Evolutionary conservation across 2,113 vertebrate species (phyloP), one percentile per base, ranked within the genome.

Genomic region (Aldabrachelys gigantea): DNA sequence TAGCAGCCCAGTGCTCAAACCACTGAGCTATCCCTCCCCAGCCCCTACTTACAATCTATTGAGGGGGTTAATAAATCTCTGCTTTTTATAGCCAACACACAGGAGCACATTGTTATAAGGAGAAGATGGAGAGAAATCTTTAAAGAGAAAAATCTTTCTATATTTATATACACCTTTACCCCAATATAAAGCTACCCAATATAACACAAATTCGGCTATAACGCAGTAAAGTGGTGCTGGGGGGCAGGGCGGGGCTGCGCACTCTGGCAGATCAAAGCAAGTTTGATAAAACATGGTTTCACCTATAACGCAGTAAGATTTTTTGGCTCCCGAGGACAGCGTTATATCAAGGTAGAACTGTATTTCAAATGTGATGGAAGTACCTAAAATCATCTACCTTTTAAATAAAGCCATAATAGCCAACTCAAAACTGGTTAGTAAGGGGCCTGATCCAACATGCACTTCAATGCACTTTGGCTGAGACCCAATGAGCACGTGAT

Each of bases 401-500:
- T 87, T 83, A 4, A 65, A 31, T 83, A 79, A 83, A 84, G 9
- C 1, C 8, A 0, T 8, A 82, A 85, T 2, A 72, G 78, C 76
- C 27, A 79, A 79, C 5, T 44, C 25, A 24, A 75, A 35, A 50
- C 2, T 81, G 79, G 91, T 24, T 65, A 81, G 29, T 12, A 80
- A 31, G 10, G 81, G 29, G 9, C 5, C 72, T 35, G 2, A 25
- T 52, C 87, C 87, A 56, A 21, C 31, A 54, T 10, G n/a, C 83
- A 1, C 27, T 6, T 50, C 47, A 88, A 4, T 35, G 29, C 2
- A 1, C 56, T 10, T 25, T 50, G 22, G 12, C 41, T 80, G 54
- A 92, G 44, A 50, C 62, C 17, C 25, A 57, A 2, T 21, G 50
- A 85, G 27, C 1, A 1, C 62, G 4, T 0, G 0, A 80, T 24